phyloP scores from a whole-genome alignment of 2,113 vertebrate species.

The Falco punctatus region DNA sequence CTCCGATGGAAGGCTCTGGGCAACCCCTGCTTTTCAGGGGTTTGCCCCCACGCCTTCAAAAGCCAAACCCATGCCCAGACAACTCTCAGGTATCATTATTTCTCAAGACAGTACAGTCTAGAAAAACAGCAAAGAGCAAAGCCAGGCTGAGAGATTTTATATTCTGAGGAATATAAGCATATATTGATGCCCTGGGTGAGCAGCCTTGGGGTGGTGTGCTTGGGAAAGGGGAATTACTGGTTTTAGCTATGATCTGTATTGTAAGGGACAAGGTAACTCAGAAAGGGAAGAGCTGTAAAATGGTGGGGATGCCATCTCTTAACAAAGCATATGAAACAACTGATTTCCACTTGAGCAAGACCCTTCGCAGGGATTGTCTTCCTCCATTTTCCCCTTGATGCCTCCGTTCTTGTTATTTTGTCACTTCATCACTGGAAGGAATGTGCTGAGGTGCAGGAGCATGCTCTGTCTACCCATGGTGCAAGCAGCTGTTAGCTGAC shows the following conservation, averaged over 20 bases:
- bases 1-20: background rate
- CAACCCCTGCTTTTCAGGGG: background rate
- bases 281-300: background rate
- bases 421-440: background rate
- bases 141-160: background rate
- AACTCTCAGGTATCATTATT: background rate
- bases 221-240: background rate
- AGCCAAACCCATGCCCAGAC: background rate
- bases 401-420: background rate
- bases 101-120: background rate
- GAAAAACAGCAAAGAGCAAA: background rate
- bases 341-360: background rate
- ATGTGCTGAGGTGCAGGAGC: background rate
- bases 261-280: background rate
- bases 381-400: background rate
- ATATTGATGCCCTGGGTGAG: background rate
- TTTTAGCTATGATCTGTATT: background rate
- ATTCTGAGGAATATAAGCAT: background rate
- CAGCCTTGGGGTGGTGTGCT: background rate
- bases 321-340: background rate
- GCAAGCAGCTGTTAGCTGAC: background rate
- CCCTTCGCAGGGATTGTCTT: background rate
- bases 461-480: background rate
- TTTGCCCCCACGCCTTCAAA: background rate
- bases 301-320: background rate